phyloP scores from a whole-genome alignment of 2,113 vertebrate genomes.

The Mesembrinibis cayennensis region DNA sequence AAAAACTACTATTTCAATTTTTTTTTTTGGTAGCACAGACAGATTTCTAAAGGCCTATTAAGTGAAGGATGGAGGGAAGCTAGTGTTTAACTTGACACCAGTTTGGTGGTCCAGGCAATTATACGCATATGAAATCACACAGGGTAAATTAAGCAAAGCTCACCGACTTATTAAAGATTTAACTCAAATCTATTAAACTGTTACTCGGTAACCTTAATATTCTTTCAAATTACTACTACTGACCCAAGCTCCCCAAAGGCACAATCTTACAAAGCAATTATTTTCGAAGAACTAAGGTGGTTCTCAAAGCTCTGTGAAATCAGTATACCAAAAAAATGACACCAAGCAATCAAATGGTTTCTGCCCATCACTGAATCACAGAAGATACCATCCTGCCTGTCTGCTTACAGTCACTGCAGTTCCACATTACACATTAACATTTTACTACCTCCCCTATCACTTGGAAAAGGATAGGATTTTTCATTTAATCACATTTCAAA shows the following conservation, averaged over 20 bases:
- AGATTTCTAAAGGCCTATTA: not conserved
- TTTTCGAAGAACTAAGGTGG: not conserved
- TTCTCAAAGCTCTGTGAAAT: not conserved
- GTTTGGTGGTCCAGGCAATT: not conserved
- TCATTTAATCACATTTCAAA: not conserved
- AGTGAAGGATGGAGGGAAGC: not conserved
- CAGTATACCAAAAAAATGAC: not conserved
- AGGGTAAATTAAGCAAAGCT: not conserved
- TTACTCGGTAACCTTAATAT: not conserved
- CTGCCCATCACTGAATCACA: not conserved
- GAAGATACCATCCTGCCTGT: not conserved
- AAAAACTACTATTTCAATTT: not conserved
- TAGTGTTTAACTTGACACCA: not conserved
- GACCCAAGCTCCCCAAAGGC: not conserved
- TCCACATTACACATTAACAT: not conserved
- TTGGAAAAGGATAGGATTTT: not conserved
- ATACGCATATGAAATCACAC: accelerated
- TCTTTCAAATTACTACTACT: not conserved
- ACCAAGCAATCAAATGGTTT: not conserved
- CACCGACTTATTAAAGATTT: not conserved
- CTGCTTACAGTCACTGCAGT: not conserved
- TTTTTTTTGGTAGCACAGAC: not conserved
- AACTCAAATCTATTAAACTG: not conserved
- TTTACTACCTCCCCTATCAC: not conserved
- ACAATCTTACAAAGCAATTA: not conserved